phyloP scores from a whole-genome alignment of 2,888 invertebrate genomes.

The Diaphora mendica region DNA sequence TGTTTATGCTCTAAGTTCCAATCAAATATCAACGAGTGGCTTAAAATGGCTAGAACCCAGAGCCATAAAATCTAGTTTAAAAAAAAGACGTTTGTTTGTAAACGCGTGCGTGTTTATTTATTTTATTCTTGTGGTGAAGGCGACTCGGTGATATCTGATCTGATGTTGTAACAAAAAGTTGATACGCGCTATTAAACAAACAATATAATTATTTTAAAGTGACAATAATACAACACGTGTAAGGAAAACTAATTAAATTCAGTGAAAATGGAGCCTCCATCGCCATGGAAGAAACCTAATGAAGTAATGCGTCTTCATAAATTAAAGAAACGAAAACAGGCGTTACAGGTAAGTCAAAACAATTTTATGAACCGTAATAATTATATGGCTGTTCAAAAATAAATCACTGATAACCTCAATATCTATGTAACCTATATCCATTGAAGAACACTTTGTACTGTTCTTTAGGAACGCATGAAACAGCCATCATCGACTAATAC shows the following conservation, averaged over 20 bases:
- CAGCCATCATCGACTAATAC: constrained; percentile 66
- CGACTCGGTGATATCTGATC: no score
- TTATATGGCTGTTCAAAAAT: neutral
- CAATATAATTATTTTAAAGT: neutral
- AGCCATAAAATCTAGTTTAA: no score
- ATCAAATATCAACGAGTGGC: no score
- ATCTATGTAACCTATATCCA: neutral
- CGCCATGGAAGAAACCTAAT: constrained; percentile 88
- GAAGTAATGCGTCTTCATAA: constrained; percentile 91
- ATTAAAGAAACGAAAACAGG: constrained; percentile 91
- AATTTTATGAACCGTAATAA: neutral
- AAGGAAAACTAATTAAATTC: neutral
- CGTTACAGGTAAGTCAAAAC: constrained; percentile 87
- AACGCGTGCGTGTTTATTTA: no score
- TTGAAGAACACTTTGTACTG: neutral
- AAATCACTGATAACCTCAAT: neutral
- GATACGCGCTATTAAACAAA: neutral
- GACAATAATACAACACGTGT: neutral
- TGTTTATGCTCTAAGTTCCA: no score
- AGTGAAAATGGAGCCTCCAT: constrained; percentile 73
- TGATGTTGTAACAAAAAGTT: no score
- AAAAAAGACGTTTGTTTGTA: no score
- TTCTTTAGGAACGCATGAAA: constrained; percentile 78
- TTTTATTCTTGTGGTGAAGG: no score
- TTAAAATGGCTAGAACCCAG: no score